Conservation (phyloP, 1,140 invertebrate genomes). For the Halictus rubicundus region DNA sequence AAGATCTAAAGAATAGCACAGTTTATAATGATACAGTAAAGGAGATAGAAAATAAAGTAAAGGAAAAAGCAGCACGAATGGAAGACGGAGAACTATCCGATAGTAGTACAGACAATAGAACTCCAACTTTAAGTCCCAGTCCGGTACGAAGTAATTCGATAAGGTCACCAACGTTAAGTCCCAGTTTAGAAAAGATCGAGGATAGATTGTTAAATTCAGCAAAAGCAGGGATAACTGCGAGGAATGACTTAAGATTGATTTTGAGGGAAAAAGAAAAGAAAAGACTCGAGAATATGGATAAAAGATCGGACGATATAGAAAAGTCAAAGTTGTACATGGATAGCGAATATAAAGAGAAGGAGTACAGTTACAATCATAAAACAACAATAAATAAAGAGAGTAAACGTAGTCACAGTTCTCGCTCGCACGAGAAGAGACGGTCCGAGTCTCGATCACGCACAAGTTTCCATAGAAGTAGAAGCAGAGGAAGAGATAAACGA, state of each 20-base stretch:
- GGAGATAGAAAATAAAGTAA: slow-evolving; percentile 84
- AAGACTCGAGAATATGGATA: slow-evolving; percentile 79
- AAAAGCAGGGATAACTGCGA: slow-evolving; percentile 66
- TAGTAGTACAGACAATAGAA: slow-evolving; percentile 81
- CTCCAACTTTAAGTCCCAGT: slow-evolving; percentile 74
- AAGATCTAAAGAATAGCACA: slow-evolving; percentile 85
- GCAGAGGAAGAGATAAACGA: slow-evolving; percentile 66
- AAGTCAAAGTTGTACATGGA: slow-evolving; percentile 71
- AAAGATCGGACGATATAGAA: slow-evolving; percentile 72
- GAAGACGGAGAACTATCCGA: slow-evolving; percentile 85
- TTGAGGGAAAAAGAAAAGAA: slow-evolving; percentile 79
- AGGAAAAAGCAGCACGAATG: slow-evolving; percentile 83
- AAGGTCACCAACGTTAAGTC: slow-evolving; percentile 53
- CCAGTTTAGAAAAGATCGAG: slow-evolving; percentile 52
- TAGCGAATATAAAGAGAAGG: slow-evolving; percentile 75
- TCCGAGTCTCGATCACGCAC: slow-evolving; percentile 56
- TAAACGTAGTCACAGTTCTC: slow-evolving; percentile 65
- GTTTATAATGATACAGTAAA: slow-evolving; percentile 85
- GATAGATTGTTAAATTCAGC: slow-evolving; percentile 39
- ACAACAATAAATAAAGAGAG: slow-evolving; percentile 61
- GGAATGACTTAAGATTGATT: slow-evolving; percentile 77
- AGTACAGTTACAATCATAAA: slow-evolving; percentile 67
- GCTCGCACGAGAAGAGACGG: slow-evolving; percentile 67
- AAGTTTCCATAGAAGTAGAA: slow-evolving; percentile 66
- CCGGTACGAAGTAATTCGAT: slow-evolving; percentile 53